Conservation (phyloP, 1,140 invertebrate species). For the Brachionus paranguensis region DNA sequence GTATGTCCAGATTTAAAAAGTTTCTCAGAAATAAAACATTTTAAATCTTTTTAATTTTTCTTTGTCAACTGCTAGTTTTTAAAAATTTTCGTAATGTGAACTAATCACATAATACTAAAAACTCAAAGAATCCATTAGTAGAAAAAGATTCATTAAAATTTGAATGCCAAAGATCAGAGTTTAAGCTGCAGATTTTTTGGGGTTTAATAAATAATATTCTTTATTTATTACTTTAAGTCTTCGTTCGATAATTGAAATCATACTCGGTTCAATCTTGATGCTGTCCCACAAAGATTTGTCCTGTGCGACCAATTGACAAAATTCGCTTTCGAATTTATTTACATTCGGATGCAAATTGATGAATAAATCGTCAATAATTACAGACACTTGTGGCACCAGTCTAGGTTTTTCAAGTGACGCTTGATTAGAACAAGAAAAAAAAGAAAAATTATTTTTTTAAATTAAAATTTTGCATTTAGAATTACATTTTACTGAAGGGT, state of each 20-base stretch:
- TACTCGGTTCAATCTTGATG: conserved; percentile 32
- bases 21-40: too few relatives aligned
- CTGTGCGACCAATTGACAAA: conserved; percentile 48
- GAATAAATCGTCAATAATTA: conserved; percentile 47
- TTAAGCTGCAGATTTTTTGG: too few relatives aligned
- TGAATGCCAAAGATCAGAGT: too few relatives aligned
- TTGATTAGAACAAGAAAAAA: not conserved
- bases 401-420: conserved; percentile 49
- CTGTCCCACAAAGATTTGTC: conserved; percentile 44
- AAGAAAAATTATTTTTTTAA: not conserved
- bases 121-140: not conserved
- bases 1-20: too few relatives aligned
- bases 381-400: conserved; percentile 43
- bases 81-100: too few relatives aligned
- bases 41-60: too few relatives aligned
- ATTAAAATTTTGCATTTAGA: not conserved
- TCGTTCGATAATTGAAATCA: conserved; percentile 47
- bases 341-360: conserved; percentile 49
- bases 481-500: not conserved
- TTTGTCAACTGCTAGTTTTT: too few relatives aligned
- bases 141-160: too few relatives aligned
- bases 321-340: conserved; percentile 53
- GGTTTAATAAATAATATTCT: too few relatives aligned
- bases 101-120: not conserved
- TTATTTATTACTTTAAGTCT: conserved; percentile 43